These are phyloP conservation scores for Machimus rusticus DNA, from an alignment of 2,888 invertebrate species.

Conservation along the genomic window DNA sequence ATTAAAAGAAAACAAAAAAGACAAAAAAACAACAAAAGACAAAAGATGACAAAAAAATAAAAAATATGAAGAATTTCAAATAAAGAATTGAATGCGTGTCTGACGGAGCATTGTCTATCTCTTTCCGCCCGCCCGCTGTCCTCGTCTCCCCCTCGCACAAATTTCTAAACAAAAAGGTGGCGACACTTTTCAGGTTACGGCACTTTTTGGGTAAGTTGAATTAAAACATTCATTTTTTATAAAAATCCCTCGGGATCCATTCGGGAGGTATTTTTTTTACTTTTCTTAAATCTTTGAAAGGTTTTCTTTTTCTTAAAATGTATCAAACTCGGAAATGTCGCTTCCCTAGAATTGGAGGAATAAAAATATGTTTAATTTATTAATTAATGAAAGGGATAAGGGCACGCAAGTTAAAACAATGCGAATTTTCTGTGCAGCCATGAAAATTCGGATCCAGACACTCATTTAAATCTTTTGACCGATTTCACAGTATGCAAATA, in stretches of 20 bases:
- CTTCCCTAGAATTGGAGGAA: constrained; percentile 66
- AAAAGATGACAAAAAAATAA: not conserved
- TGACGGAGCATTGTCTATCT: not conserved
- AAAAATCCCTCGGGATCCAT: too few species aligned
- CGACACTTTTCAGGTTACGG: too few species aligned
- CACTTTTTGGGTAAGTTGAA: too few species aligned
- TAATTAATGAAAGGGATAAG: too few species aligned
- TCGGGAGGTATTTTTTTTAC: too few species aligned
- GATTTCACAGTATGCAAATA: constrained; percentile 78
- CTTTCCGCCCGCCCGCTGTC: too few species aligned
- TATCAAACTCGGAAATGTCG: constrained; percentile 80
- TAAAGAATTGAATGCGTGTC: constrained; percentile 18
- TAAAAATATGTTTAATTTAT: not conserved
- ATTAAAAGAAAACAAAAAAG: not conserved
- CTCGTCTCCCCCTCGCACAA: too few species aligned
- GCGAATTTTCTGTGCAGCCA: constrained; percentile 86
- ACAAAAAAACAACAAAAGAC: not conserved
- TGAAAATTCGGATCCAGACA: constrained; percentile 79
- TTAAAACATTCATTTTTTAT: too few species aligned
- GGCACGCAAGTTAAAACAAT: constrained; percentile 87
- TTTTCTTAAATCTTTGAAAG: too few species aligned
- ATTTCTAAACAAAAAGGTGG: too few species aligned
- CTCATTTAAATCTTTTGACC: constrained; percentile 82
- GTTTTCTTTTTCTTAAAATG: too few species aligned
- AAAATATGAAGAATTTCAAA: constrained; percentile 12